Evolutionary conservation across 2,888 invertebrate genomes (phyloP), one percentile per base, ranked within the genome.

Genomic region (Scelioninae gen. 1): DNA sequence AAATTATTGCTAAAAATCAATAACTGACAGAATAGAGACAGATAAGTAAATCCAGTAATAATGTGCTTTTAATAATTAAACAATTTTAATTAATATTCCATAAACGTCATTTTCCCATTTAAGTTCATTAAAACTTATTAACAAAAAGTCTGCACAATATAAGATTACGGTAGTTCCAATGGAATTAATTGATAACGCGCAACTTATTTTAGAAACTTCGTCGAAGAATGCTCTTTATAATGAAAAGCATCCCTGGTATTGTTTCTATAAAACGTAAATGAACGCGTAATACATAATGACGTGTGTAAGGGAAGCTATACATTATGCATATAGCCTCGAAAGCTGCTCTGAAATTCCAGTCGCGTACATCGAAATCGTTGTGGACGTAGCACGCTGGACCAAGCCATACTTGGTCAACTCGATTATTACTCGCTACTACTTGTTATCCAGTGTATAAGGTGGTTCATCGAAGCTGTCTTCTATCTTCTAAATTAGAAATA

Each of bases 391-490:
- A 71, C 65, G 58, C 75, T 71, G 69, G 81, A 53, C 75, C 65
- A 71, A 47, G 82, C 82, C 72, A 72, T 72, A 77, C 76, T 82
- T 74, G 77, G 77, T 66, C 72, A 74, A 82, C 72, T 82, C 76
- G 77, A 77, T 82, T 82, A 82, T 82, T 82, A 72, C 72, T 82
- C 82, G 72, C 72, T 77, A 68, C 82, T 82, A 74, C 77, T 82
- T 72, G 82, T 72, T 82, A 82, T 38, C 77, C 72, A 68, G 15
- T 71, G 45, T 72, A 77, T 77, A 82, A 82, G 82, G 76, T 77
- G 62, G 23, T 77, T 65, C 72, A 82, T 60, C 74, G 71, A 60
- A 65, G 53, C 76, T 71, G 71, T 76, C 76, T 76, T 60, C 68
- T 16, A 53, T 38, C 72, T 55, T 40, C 47, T 63, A 43, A 62